Evolutionary conservation across 2,888 invertebrate genomes (phyloP).

Genomic region (Lucinisca nassula): DNA sequence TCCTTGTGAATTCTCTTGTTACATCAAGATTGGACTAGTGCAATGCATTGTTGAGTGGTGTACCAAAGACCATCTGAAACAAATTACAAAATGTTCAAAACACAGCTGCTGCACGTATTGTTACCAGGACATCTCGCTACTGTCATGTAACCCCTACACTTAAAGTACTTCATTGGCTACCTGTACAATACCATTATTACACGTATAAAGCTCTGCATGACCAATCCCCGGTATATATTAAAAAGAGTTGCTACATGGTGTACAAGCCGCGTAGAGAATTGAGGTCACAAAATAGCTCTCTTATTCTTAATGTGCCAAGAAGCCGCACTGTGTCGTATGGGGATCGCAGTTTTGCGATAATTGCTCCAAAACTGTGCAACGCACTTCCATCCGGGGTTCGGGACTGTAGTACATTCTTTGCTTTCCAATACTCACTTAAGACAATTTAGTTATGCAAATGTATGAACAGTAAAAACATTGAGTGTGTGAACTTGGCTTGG

Average conservation of each 20-base stretch:
- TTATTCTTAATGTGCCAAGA: slow-evolving; percentile 46
- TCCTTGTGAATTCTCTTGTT: slow-evolving; percentile 31
- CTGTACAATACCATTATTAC: too few species aligned
- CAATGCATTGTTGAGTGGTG: slow-evolving; percentile 25
- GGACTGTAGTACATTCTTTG: slow-evolving; percentile 12
- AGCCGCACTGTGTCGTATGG: slow-evolving; percentile 42
- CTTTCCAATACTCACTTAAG: too few species aligned
- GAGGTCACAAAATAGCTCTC: slow-evolving; percentile 23
- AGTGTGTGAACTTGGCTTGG: too few species aligned
- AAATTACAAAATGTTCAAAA: too few species aligned
- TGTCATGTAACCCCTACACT: background rate
- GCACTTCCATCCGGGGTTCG: slow-evolving; percentile 38
- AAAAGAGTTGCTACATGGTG: too few species aligned
- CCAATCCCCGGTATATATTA: too few species aligned
- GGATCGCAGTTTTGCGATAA: slow-evolving; percentile 32
- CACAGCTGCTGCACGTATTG: too few species aligned
- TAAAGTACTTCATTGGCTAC: too few species aligned
- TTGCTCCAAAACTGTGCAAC: slow-evolving; percentile 52
- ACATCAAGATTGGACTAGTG: slow-evolving; percentile 43
- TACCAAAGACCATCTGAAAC: slow-evolving; percentile 16
- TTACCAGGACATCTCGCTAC: background rate
- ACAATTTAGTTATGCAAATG: too few species aligned
- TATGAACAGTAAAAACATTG: too few species aligned
- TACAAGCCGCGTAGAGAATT: slow-evolving; percentile 19
- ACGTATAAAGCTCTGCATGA: too few species aligned